Percentiles rank a stretch among this genome's conserved stretches.
Conservation (phyloP, 1,140 invertebrate genomes). For the Drepana arcuata region DNA sequence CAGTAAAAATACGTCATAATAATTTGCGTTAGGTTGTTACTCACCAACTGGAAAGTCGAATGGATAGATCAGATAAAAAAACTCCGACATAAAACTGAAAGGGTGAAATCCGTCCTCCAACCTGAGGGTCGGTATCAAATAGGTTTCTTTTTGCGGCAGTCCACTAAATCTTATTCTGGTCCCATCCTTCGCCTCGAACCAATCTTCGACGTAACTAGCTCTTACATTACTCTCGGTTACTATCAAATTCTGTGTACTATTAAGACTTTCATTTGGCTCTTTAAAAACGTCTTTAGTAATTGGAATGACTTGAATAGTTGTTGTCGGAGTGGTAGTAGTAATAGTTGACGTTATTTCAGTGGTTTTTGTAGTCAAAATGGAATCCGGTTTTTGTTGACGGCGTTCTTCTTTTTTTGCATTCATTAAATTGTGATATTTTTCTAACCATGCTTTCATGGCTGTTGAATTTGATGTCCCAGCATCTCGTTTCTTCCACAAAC, state of each 20-base stretch:
- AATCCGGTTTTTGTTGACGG: constrained; percentile 20
- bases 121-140: constrained; percentile 59
- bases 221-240: constrained; percentile 45
- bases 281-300: constrained; percentile 49
- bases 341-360: constrained; percentile 2
- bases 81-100: constrained; percentile 55
- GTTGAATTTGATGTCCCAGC: constrained; percentile 27
- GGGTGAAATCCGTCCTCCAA: constrained; percentile 55
- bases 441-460: constrained; percentile 34
- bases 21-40: no score
- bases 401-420: constrained; percentile 26
- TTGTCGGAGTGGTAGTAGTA: constrained; percentile 8
- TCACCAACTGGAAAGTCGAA: constrained; percentile 62
- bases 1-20: no score
- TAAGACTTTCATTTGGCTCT: constrained; percentile 21
- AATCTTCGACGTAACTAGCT: constrained; percentile 39
- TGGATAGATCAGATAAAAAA: constrained; percentile 57
- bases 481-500: constrained; percentile 40
- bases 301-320: constrained; percentile 31
- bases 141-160: constrained; percentile 53
- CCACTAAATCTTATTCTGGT: constrained; percentile 61
- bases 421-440: constrained; percentile 42
- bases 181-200: constrained; percentile 43
- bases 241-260: constrained; percentile 28
- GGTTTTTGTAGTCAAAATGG: constrained; percentile 16